Base-by-base conservation (phyloP, 35 echinoderm and acorn worm species). In the Acanthaster planci region DNA sequence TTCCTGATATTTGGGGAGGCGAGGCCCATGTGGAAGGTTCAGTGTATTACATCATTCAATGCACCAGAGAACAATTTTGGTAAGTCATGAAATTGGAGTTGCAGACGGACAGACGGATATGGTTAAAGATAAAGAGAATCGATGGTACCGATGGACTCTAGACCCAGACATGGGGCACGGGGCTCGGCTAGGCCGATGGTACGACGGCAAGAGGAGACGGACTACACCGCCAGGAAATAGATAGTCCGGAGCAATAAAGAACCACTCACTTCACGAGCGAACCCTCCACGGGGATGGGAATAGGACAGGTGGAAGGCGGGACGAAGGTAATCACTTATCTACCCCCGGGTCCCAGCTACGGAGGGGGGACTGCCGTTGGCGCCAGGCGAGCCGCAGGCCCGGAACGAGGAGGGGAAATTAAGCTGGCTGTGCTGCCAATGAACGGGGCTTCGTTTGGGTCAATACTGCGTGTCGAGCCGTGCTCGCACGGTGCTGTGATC, bases 251-350 rank as follows among this genome's bases (percentile, higher is more conserved):
- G 64, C 23, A 72, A 72, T 72, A 72, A 72, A 34, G 64, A 34
- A 26, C 64, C 64, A 72, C 64, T 72, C 64, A 72, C 64, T 26
- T 7, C 64, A 47, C 4, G 12, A 12, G 64, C 21, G 23, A 72
- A 34, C 64, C 30, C 57, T 60, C 64, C 16, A 34, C 34, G 64
- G 21, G 64, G 64, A 72, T 72, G 64, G 64, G 64, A 72, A 72
- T 31, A 72, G 64, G 64, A 72, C 64, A 72, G 64, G 64, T 72
- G 64, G 64, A 72, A 72, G 23, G 64, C 64, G 64, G 64, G 42
- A 26, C 23, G 64, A 34, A 26, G 64, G 64, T 72, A 72, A 72
- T 72, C 64, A 72, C 64, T 72, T 72, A 72, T 72, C 64, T 34
- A 26, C 34, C 26, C 23, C 23, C 21, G 7, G 64, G 64, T 72